phyloP scores from a whole-genome alignment of 2,797 vertebrate species.

The Amphiprion clarkii region DNA sequence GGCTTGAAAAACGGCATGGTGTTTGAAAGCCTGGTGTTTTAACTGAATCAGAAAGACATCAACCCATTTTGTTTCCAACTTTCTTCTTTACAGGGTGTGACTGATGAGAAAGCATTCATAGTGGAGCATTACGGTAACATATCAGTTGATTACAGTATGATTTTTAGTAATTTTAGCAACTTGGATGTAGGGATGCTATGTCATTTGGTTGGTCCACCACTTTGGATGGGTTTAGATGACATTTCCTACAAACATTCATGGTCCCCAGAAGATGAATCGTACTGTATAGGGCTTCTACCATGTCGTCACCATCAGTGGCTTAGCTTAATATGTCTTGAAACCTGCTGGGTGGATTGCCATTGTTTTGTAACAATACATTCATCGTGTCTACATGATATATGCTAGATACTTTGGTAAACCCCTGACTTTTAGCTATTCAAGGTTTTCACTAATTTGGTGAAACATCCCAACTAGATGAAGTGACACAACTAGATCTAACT shows the following conservation, averaged over 20 bases:
- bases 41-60: not conserved
- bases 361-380: not conserved
- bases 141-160: not conserved
- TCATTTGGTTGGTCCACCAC: not conserved
- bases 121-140: conserved; percentile 72
- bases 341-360: not conserved
- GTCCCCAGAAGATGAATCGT: not conserved
- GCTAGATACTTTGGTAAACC: not conserved
- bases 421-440: not conserved
- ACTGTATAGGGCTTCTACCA: not conserved
- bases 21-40: not conserved
- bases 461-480: not conserved
- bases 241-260: not conserved
- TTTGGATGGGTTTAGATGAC: not conserved
- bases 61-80: not conserved
- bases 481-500: not conserved
- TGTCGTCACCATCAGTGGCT: not conserved
- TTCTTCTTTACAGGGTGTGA: conserved; percentile 53
- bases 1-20: not conserved
- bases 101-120: conserved; percentile 52
- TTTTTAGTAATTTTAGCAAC: too few relatives aligned
- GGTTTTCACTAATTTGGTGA: not conserved
- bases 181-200: not conserved
- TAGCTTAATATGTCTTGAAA: not conserved
- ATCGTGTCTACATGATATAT: not conserved